phyloP scores from a whole-genome alignment of 1,140 invertebrate genomes.

The Wiebesia pumilae region DNA sequence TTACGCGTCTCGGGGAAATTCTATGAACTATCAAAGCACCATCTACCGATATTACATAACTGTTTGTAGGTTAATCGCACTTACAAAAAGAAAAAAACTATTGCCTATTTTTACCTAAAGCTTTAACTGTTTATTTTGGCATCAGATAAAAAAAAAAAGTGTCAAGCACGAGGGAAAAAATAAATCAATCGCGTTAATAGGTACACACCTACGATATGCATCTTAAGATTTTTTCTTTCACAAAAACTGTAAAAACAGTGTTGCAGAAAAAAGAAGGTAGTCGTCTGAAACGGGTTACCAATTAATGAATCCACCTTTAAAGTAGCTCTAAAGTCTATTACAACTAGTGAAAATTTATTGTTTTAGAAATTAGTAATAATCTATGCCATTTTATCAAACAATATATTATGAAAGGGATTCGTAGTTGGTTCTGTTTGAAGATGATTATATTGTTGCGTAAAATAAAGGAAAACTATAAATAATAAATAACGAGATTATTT shows the following conservation, averaged over 20 bases:
- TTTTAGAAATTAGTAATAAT: not conserved
- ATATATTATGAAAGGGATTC: not conserved
- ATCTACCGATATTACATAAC: not conserved
- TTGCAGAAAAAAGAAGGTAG: no score
- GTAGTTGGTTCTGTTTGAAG: not conserved
- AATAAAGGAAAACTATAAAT: no score
- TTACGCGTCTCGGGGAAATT: not conserved
- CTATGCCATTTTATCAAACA: not conserved
- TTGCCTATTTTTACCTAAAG: not conserved
- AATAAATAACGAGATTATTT: no score
- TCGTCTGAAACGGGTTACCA: no score
- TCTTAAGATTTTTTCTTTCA: not conserved
- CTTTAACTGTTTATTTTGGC: not conserved
- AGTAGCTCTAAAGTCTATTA: not conserved
- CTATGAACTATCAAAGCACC: not conserved
- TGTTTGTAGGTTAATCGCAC: not conserved
- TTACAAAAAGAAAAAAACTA: not conserved
- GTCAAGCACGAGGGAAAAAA: not conserved
- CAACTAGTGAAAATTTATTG: not conserved
- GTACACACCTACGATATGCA: not conserved
- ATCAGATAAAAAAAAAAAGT: not conserved
- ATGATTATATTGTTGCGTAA: not conserved
- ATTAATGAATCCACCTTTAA: not conserved
- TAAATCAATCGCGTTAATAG: not conserved
- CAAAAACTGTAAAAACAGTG: no score